Evolutionary conservation across 2,888 invertebrate genomes (phyloP), one percentile per base, ranked within the genome.

Genomic region (Poecilobothrus nobilitatus): DNA sequence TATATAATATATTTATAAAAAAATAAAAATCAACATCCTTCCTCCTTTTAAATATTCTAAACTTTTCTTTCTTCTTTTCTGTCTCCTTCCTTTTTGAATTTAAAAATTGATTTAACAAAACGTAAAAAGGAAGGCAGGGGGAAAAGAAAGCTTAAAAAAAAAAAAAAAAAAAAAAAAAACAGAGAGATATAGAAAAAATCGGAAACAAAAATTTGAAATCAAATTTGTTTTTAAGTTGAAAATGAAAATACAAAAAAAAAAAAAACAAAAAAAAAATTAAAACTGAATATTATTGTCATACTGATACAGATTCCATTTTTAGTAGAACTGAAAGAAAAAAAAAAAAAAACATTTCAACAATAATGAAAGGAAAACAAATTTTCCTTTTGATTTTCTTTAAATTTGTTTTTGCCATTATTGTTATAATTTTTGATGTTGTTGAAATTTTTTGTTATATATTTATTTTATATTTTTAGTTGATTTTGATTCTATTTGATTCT

Each of bases 201-300:
- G 27, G 27, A 27, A 27, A 53, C 53, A 53, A 53, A 53, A 53
- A 27, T 27, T 2, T 53, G 6, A 53, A 12, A 53, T 53, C 53
- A 53, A 53, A 53, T 53, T 53, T 53, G 53, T 53, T 53, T 53
- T 53, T 53, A 53, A 53, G 53, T 53, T 53, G 53, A 53, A 12
- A 53, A 27, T 27, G 5, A 27, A 27, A 27, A 27, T 27, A 27
- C 2, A 27, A 27, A 27, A 27, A 27, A 27, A 27, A 27, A 27
- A 4, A 27, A 27, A n/a, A n/a, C n/a, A 27, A 27, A 53, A 53
- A 12, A 15, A 53, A 53, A 53, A 53, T 27, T 27, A 15, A 53
- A 53, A 18, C 53, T 53, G 53, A 53, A 53, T n/a, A n/a, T n/a
- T n/a, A n/a, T 53, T 53, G 53, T 53, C 53, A 53, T 53, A 53